Evolutionary conservation across 2,113 vertebrate species (phyloP).

Genomic region (Polypterus senegalus): DNA sequence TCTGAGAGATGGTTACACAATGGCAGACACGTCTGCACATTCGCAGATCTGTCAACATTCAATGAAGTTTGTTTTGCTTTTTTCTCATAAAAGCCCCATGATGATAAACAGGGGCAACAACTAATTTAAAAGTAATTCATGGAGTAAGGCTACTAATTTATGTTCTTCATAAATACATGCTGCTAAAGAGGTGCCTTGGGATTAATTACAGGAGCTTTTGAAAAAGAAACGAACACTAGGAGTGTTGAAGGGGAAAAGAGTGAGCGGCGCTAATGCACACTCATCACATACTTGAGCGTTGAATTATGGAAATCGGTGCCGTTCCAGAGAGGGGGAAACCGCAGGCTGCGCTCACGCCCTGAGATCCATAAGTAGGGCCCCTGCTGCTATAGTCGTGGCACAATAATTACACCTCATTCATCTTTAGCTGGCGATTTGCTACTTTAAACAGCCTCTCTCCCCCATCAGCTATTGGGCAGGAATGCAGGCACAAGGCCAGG

Average conservation of each 20-base stretch:
- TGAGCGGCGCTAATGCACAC: conserved; percentile 21
- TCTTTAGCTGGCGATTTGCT: conserved; percentile 32
- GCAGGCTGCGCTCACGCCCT: conserved; percentile 31
- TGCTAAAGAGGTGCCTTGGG: conserved; percentile 40
- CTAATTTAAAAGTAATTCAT: conserved; percentile 42
- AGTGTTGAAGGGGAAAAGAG: conserved; percentile 27
- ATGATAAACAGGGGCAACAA: conserved; percentile 49
- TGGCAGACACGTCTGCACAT: too few relatives aligned
- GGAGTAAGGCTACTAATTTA: conserved; percentile 49
- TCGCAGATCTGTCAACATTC: too few relatives aligned
- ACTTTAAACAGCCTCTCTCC: conserved; percentile 32
- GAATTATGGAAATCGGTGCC: conserved; percentile 24
- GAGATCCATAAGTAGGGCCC: conserved; percentile 33
- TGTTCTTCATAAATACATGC: conserved; percentile 53
- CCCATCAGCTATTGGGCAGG: not conserved
- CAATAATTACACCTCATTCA: conserved; percentile 38
- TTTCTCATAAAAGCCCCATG: too few relatives aligned
- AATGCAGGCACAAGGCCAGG: conserved; percentile 6
- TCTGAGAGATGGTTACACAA: too few relatives aligned
- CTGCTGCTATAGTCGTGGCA: conserved; percentile 26
- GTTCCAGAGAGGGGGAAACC: conserved; percentile 32
- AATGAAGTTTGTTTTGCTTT: too few relatives aligned
- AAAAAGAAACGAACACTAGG: conserved; percentile 35
- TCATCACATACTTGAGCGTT: conserved; percentile 32
- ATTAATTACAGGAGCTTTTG: conserved; percentile 59